phyloP scores from a whole-genome alignment of 2,113 vertebrate genomes.

The Fulmarus glacialis region DNA sequence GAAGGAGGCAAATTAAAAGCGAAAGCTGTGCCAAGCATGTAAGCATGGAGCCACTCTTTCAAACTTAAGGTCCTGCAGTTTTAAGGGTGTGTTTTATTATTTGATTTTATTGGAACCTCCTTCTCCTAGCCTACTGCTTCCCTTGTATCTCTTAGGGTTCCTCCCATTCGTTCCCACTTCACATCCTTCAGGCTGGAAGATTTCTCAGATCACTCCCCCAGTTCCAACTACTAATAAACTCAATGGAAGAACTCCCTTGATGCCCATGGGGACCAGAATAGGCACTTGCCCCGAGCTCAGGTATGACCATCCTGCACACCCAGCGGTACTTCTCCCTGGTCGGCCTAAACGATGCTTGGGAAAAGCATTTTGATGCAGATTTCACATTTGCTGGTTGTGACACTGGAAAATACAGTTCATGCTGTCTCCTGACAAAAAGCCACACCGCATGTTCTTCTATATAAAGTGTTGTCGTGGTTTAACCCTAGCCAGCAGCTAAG shows the following conservation, averaged over 20 bases:
- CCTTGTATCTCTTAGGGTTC: neutral
- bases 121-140: neutral
- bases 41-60: neutral
- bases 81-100: neutral
- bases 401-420: neutral
- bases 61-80: neutral
- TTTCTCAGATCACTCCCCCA: neutral
- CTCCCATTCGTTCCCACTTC: neutral
- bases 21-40: neutral
- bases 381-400: neutral
- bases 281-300: neutral
- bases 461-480: neutral
- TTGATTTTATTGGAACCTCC: neutral
- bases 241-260: neutral
- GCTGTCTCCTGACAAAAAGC: neutral
- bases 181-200: neutral
- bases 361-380: neutral
- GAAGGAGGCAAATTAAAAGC: neutral
- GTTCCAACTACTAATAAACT: neutral
- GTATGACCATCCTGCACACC: neutral
- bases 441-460: neutral
- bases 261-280: rapidly evolving
- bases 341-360: neutral
- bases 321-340: neutral
- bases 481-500: no score